Conservation (phyloP, 2,797 vertebrate genomes). For the Parambassis ranga region DNA sequence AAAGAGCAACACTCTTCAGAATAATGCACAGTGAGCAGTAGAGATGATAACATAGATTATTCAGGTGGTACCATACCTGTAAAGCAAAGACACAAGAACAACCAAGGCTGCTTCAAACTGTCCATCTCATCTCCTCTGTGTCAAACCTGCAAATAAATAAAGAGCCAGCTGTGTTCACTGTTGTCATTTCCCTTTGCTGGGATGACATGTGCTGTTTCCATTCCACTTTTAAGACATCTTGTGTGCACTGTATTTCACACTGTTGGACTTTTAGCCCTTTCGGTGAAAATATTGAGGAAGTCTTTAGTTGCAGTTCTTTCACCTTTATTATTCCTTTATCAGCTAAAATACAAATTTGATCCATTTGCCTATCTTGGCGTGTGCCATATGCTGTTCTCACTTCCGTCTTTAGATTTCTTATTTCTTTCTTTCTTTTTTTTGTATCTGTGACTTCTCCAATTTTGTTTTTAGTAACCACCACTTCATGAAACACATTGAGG, state of each 20-base stretch:
- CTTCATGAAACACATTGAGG: too few relatives aligned
- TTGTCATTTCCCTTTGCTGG: background rate
- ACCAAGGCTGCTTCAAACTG: background rate
- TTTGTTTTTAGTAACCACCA: too few relatives aligned
- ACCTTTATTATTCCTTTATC: too few relatives aligned
- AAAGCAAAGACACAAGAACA: constrained; percentile 27
- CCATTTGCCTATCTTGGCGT: too few relatives aligned
- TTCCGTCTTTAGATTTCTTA: too few relatives aligned
- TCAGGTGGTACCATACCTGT: constrained; percentile 31
- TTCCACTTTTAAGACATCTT: constrained; percentile 27
- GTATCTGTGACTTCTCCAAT: too few relatives aligned
- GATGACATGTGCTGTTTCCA: constrained; percentile 40
- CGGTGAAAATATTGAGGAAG: background rate
- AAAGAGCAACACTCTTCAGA: background rate
- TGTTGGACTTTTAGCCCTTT: too few relatives aligned
- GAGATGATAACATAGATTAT: background rate
- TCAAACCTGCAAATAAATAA: constrained; percentile 9
- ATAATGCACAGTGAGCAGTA: background rate
- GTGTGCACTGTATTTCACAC: background rate
- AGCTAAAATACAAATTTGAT: too few relatives aligned
- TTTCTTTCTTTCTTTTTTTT: too few relatives aligned
- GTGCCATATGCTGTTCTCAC: too few relatives aligned
- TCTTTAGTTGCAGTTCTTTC: too few relatives aligned
- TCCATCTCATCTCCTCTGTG: constrained; percentile 34
- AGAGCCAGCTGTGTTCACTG: background rate